Evolutionary conservation across 2,888 invertebrate species (phyloP), one percentile per base, ranked within the genome.

Genomic region (Ischnura elegans): DNA sequence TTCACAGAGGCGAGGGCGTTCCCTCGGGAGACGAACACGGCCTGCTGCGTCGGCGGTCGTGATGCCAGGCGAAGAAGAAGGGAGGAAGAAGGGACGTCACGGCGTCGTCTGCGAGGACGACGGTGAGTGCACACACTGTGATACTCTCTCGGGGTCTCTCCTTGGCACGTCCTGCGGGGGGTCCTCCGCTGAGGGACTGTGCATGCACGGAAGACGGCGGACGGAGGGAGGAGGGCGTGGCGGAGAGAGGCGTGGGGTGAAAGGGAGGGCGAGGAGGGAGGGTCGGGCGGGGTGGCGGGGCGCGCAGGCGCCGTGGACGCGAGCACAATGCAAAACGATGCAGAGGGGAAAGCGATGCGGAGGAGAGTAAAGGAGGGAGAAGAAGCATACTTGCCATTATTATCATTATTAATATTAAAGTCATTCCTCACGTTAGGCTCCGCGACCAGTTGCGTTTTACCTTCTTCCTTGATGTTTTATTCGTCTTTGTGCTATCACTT

Each of bases 281-380:
- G 86, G 46, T 21, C 13, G 45, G 43, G 46, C n/a, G 55, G 43
- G 61, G 55, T 10, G 36, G 55, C 6, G 21, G 66, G 43, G 36
- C 61, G 90, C 90, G 90, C 90, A 90, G 90, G 90, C 90, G 90
- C 90, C 90, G 29, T 36, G n/a, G 36, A 36, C 29, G 29, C 76
- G 76, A 36, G 13, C 76, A 76, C 76, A 76, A 76, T 76, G 76
- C 76, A 76, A 76, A 76, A 76, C 76, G 76, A 36, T 16, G 36
- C 61, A n/a, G 25, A 66, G 42, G 90, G 90, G 45, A 55, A 61
- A 61, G 87, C 51, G 45, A 25, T 55, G 21, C 29, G 51, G 43
- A 43, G 87, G 55, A 55, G 36, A 55, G 21, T 55, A 61, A 61
- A 55, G 87, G 55, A 87, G 51, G 87, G 76, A 61, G 55, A 61